Base-by-base conservation (phyloP, 2,797 vertebrate species). In the Onychomys torridus region DNA sequence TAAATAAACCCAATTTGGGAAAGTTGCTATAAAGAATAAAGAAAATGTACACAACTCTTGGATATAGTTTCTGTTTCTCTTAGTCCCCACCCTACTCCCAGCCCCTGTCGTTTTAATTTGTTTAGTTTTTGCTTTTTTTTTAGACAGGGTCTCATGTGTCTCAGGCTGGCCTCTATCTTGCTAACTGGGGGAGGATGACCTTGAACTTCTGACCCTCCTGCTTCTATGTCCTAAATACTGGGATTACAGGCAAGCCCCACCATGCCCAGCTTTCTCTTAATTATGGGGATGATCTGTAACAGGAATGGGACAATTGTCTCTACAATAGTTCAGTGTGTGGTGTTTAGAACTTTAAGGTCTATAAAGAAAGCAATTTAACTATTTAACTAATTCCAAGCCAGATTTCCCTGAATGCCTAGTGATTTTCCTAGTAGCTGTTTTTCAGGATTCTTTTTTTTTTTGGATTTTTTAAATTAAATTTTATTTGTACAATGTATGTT, bases 341-440 rank as follows among this genome's bases (percentile, higher is more conserved):
- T 89, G 6, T 86, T 97, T 96, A 94, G 93, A 79, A 94, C 37
- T 86, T 92, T 90, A 82, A 96, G 55, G 37, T 6, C 21, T 14
- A 71, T 76, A 91, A 92, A 95, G 83, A 92, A 91, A 95, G 32
- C 32, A 82, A 90, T 95, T 90, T 93, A 89, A 86, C 55, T 92
- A 2, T 89, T 29, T 1, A n/a, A n/a, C n/a, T n/a, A n/a, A n/a
- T n/a, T 43, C 55, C 32, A 90, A 75, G 25, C 79, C 67, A 95
- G 55, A 52, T 94, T 92, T 82, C 14, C 78, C 93, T 86, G 73
- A 37, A 92, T 29, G 14, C 49, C 67, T 87, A 43, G n/a, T 90
- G 78, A 13, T 65, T 92, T 77, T 63, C 25, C 69, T 46, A 81
- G 34, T 85, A 59, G 46, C 49, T 91, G 10, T n/a, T 52, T 95